Percentiles rank a stretch among this genome's conserved stretches.
phyloP scores from a whole-genome alignment of 2,797 vertebrate genomes.

The Heterohyrax brucei region DNA sequence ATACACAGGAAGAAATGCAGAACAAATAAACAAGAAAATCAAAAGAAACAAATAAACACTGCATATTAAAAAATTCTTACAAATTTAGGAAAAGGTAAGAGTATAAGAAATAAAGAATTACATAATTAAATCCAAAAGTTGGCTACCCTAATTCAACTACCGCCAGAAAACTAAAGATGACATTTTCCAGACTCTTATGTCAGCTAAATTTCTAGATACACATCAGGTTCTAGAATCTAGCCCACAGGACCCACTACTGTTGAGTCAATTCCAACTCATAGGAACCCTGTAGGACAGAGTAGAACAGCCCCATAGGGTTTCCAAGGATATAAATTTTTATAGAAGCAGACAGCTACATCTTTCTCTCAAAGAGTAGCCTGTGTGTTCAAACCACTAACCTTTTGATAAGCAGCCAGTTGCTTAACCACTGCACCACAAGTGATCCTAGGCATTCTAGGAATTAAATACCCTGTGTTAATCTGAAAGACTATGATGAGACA shows the following conservation, averaged over 20 bases:
- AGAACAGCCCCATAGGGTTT: too few species aligned
- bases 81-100: not conserved
- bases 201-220: not conserved
- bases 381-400: too few species aligned
- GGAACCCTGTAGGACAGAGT: too few species aligned
- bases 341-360: too few species aligned
- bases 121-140: not conserved
- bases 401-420: too few species aligned
- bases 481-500: not conserved
- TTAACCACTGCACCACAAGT: too few species aligned
- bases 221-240: not conserved
- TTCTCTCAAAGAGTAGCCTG: too few species aligned
- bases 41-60: conserved; percentile 30
- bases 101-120: not conserved
- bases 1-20: not conserved
- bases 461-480: not conserved
- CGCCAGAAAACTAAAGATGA: not conserved
- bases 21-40: not conserved
- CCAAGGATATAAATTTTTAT: too few species aligned
- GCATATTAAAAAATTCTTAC: not conserved
- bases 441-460: not conserved
- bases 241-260: too few species aligned
- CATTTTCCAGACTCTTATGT: not conserved
- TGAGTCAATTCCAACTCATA: too few species aligned
- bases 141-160: not conserved